Base-by-base conservation (phyloP, 2,113 vertebrate genomes). In the Phycodurus eques region DNA sequence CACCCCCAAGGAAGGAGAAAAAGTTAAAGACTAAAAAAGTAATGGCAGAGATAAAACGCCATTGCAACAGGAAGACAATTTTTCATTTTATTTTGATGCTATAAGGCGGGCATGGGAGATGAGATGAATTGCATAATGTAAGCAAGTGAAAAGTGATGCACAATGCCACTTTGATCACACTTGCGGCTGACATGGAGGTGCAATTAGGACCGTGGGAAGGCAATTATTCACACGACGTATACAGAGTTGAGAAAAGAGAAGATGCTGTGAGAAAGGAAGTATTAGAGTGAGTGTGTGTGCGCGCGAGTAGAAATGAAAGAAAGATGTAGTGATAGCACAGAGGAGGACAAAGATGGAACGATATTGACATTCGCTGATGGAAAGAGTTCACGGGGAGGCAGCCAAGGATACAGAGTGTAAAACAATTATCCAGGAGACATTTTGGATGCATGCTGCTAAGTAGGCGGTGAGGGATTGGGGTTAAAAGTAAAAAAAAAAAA, bases 141-240 rank as follows among this genome's bases (percentile, higher is more conserved):
- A 85, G 86, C 82, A 86, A 90, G 89, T 82, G 85, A 90, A 89
- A 90, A 89, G 73, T 80, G 84, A 91, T 89, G 85, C 81, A 77
- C 75, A 68, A 65, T 75, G 87, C 60, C 85, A 85, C 91, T 93
- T 92, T 93, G 92, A 92, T 93, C 90, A 87, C 82, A 87, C 82
- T 84, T 87, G 84, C 88, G 80, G 80, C 85, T 88, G 89, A 91
- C 90, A 88, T 84, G 81, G 83, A 88, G 86, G 80, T 82, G 88
- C 88, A 88, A 91, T 92, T 90, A 92, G 73, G 44, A 83, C 87
- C 77, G 83, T 83, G 81, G 86, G 88, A 90, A 87, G 89, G 84
- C 88, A 90, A 91, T 90, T 91, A 91, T 88, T 90, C 86, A 92
- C 82, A 88, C 86, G 80, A 89, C 69, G 78, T 82, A 86, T 78